Percentiles rank a stretch among this genome's conserved stretches.
These are phyloP conservation scores for Phaethornis superciliosus DNA, from an alignment of 2,113 vertebrate genomes.

Conservation along the genomic window DNA sequence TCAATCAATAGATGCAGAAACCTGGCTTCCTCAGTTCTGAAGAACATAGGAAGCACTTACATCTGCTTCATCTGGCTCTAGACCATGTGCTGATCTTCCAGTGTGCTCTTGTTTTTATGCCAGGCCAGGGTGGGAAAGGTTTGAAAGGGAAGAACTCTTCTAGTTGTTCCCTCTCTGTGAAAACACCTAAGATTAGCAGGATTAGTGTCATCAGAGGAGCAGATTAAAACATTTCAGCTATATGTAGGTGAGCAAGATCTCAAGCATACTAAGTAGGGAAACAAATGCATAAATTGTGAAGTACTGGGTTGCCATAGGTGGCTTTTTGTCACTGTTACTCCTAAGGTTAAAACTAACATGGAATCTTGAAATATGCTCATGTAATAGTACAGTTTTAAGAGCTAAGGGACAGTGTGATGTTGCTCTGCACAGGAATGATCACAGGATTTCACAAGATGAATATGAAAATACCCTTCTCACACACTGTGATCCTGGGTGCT, in stretches of 20 bases:
- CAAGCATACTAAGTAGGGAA: background rate
- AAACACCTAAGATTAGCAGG: background rate
- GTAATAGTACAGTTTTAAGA: background rate
- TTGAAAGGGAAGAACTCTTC: background rate
- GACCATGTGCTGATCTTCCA: background rate
- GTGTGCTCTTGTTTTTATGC: background rate
- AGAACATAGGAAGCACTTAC: background rate
- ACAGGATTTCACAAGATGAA: background rate
- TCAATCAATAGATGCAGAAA: background rate
- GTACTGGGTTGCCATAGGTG: background rate
- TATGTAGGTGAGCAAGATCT: background rate
- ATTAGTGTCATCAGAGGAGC: background rate
- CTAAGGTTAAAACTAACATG: background rate
- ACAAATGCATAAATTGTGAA: background rate
- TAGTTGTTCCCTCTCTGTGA: background rate
- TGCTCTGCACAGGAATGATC: background rate
- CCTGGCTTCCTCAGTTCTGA: background rate
- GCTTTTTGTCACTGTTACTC: constrained; percentile 1
- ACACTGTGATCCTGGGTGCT: background rate
- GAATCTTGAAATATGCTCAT: background rate
- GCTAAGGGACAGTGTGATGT: background rate
- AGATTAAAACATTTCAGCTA: background rate
- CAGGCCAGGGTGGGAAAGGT: background rate
- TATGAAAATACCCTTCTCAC: background rate
- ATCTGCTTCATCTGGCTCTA: background rate